Evolutionary conservation across 2,113 vertebrate species (phyloP), one percentile per base, ranked within the genome.

Genomic region (Scortum barcoo): DNA sequence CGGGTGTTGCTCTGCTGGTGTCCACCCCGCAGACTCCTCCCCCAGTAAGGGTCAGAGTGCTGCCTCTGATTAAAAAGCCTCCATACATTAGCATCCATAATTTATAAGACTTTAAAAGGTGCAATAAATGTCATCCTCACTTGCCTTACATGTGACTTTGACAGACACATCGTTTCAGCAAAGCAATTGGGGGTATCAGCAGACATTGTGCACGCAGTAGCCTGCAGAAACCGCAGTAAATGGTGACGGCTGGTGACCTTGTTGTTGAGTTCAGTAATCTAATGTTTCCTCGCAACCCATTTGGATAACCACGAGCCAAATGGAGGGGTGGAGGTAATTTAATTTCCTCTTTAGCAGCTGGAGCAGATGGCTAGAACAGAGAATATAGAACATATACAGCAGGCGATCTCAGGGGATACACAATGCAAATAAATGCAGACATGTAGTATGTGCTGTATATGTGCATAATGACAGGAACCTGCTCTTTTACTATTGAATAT

Each of bases 51-150:
- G 83, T 92, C 86, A 89, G 63, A 77, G 53, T 61, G 60, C 72
- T 68, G 61, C 71, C 38, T 88, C 84, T 92, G 93, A 93, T 91
- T 90, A 91, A 93, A 91, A 87, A 80, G 33, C 80, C 44, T 76
- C 71, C 72, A 69, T 85, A 73, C 81, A 93, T 93, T 88, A 93
- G 66, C 85, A 88, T 93, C 85, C 88, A 91, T 94, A 81, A 93
- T 93, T 93, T 86, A 87, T 88, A 73, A 82, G 89, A 62, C 30
- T 85, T 88, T 91, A 92, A 91, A 86, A 83, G 84, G 78, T 68
- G 76, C 88, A 84, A 88, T 93, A 85, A 92, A 88, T 89, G 91
- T 88, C 88, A 82, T 71, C 84, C 85, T 84, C 79, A 80, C 84
- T 72, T 80, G 84, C 79, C 68, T 83, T 51, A 76, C 68, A 50